These are phyloP conservation scores for Agrotis puta DNA, from an alignment of 2,888 invertebrate genomes.

Conservation along the genomic window DNA sequence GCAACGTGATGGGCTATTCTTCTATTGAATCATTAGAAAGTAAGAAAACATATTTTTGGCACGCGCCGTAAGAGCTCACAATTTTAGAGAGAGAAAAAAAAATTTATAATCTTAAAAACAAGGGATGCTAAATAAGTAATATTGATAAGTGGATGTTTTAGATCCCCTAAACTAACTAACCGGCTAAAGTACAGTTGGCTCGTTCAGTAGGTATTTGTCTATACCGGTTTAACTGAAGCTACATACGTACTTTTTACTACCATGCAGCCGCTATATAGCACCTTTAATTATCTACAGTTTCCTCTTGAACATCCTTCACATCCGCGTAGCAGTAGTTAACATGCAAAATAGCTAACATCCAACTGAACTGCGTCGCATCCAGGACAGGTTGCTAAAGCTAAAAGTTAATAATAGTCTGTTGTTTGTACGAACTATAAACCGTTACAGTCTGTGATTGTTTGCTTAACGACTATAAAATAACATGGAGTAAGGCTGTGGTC, in stretches of 20 bases:
- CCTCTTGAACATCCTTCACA: background rate
- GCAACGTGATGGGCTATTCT: too few species aligned
- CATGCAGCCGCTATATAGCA: too few species aligned
- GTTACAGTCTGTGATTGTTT: conserved; percentile 58
- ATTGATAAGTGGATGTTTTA: too few species aligned
- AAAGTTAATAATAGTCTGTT: conserved; percentile 63
- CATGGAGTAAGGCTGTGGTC: conserved; percentile 9
- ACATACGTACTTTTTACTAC: background rate
- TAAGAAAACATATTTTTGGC: too few species aligned
- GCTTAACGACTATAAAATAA: conserved; percentile 51
- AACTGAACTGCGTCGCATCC: conserved; percentile 8
- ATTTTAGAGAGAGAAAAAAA: too few species aligned
- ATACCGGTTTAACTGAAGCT: background rate
- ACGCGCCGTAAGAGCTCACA: too few species aligned
- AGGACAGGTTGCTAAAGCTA: conserved; percentile 42
- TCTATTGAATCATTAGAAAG: too few species aligned
- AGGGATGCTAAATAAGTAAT: too few species aligned
- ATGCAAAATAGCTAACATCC: conserved; percentile 33
- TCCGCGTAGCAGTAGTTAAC: background rate
- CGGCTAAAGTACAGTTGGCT: too few species aligned
- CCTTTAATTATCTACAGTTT: background rate
- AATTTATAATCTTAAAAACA: too few species aligned
- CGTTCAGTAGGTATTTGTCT: background rate
- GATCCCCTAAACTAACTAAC: too few species aligned
- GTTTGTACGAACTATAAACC: conserved; percentile 61